Percentiles rank a stretch among this genome's conserved stretches.
Evolutionary conservation across 2,888 invertebrate genomes (phyloP).

Genomic region (Fabriciana adippe): DNA sequence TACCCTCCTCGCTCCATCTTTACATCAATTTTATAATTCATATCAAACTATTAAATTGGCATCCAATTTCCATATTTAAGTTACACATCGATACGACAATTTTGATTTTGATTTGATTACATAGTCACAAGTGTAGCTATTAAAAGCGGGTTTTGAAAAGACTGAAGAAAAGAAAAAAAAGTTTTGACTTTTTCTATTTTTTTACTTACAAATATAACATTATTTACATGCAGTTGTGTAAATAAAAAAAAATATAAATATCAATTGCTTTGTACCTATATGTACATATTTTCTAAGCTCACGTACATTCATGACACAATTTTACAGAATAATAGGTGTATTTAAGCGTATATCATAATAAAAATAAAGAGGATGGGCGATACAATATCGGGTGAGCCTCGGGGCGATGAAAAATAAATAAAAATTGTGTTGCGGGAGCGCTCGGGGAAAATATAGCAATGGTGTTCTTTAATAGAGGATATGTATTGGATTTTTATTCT

Average conservation of each 20-base stretch:
- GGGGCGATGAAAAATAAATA: constrained; percentile 80
- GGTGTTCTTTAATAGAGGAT: constrained; percentile 6
- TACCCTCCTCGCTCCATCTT: too few species aligned
- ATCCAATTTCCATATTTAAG: too few species aligned
- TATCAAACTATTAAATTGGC: too few species aligned
- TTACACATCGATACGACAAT: too few species aligned
- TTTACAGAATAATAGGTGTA: constrained; percentile 65
- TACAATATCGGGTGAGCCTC: constrained; percentile 67
- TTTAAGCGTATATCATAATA: constrained; percentile 70
- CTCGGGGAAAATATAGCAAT: constrained; percentile 51
- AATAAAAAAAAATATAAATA: constrained; percentile 12
- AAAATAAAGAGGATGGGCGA: constrained; percentile 74
- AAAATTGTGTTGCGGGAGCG: constrained; percentile 57
- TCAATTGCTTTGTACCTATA: not conserved
- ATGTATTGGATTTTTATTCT: constrained; percentile 24
- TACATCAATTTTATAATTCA: too few species aligned
- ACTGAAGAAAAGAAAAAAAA: too few species aligned
- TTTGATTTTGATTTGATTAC: too few species aligned
- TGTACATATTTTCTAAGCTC: constrained; percentile 17
- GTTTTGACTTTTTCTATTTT: too few species aligned
- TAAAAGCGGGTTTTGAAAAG: too few species aligned
- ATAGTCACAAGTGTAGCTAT: too few species aligned
- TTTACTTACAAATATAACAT: not conserved
- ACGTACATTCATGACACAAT: constrained; percentile 35
- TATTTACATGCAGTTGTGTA: not conserved